Evolutionary conservation across 2,113 vertebrate genomes (phyloP), one percentile per base, ranked within the genome.

Genomic region (Solea solea): DNA sequence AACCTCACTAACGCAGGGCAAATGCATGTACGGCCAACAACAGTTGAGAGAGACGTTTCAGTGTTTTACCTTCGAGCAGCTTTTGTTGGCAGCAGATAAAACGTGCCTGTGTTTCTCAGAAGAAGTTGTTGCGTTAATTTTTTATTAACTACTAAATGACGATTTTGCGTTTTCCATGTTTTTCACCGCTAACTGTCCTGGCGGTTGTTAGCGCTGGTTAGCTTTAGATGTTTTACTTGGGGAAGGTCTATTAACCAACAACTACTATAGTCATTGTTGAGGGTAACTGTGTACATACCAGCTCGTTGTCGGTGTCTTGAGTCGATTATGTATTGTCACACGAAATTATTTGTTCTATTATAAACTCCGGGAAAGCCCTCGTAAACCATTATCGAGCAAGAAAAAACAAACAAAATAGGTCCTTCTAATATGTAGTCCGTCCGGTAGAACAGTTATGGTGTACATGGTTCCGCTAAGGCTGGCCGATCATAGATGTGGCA

Each of bases 351-450:
- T 57, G 25, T 14, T 57, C 34, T 11, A 16, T 5, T 15, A 1
- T 39, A 60, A 86, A 88, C 85, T 86, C 87, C 55, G 82, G 59
- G 80, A 88, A 85, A 88, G 76, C 40, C 41, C 58, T 81, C 68
- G 14, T 13, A 14, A 48, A 4, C 45, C 45, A 48, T 72, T 56
- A 84, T 64, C 75, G 80, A 81, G 72, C 66, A 9, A 66, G 39
- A 64, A 69, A 59, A 51, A 5, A 2, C 12, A 39, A 11, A 3
- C 34, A 34, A 0, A 9, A 46, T 65, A 63, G 60, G 58, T 83
- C 44, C 75, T 1, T 2, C 2, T 3, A 0, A 2, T 63, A 0
- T 52, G 3, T 10, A 7, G 51, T 86, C 84, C 87, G 34, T 21
- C 13, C 8, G 46, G 68, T 48, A 76, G 75, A 15, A 7, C 1